phyloP scores from a whole-genome alignment of 2,888 invertebrate species.

The Callinectes sapidus region DNA sequence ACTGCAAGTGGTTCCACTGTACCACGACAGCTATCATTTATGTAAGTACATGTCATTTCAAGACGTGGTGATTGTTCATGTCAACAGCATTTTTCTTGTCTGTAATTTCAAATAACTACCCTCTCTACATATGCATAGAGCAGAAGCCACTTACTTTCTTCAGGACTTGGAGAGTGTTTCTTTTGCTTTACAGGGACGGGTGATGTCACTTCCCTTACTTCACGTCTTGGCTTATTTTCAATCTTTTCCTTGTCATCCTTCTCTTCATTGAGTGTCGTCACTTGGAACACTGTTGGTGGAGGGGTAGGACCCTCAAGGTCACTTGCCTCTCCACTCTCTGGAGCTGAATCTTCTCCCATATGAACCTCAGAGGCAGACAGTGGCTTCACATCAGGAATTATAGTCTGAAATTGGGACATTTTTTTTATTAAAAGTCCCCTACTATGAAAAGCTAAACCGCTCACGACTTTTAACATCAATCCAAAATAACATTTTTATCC shows the following conservation, averaged over 20 bases:
- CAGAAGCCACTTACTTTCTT: slow-evolving; percentile 54
- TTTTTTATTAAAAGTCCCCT: not conserved
- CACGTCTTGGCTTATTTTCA: slow-evolving; percentile 50
- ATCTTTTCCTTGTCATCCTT: not conserved
- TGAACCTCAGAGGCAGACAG: slow-evolving; percentile 66
- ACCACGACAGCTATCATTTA: no score
- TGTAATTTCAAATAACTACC: no score
- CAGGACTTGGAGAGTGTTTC: slow-evolving; percentile 51
- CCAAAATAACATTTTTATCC: no score
- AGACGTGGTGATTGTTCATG: no score
- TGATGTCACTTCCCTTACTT: slow-evolving; percentile 64
- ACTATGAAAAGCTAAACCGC: no score
- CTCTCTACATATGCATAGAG: no score
- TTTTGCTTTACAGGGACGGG: slow-evolving; percentile 43
- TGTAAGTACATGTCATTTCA: no score
- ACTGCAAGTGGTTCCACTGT: no score
- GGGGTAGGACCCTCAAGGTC: slow-evolving; percentile 58
- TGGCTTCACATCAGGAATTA: slow-evolving; percentile 70
- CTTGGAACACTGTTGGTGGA: slow-evolving; percentile 29
- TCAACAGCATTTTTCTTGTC: no score
- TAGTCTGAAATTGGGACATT: slow-evolving; percentile 43
- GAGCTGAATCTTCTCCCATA: slow-evolving; percentile 64
- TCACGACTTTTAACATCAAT: no score
- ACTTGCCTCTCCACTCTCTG: slow-evolving; percentile 63
- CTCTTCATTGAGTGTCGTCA: not conserved